phyloP scores from a whole-genome alignment of 1,140 invertebrate species.

The Ips nitidus region DNA sequence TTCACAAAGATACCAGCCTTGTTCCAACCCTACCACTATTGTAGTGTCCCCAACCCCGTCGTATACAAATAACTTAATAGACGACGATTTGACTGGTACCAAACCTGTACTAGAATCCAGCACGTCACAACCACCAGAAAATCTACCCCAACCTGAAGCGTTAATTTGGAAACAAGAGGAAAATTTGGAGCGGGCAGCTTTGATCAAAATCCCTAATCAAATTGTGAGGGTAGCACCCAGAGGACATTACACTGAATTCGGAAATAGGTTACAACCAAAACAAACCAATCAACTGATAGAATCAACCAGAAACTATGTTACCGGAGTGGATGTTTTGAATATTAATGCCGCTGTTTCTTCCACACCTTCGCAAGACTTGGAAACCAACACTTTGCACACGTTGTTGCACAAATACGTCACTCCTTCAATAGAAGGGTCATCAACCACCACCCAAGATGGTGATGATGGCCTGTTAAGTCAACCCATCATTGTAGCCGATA shows the following conservation, averaged over 20 bases:
- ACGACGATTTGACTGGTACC: too few species aligned
- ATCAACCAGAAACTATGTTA: conserved; percentile 58
- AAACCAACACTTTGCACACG: conserved; percentile 25
- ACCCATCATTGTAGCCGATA: conserved; percentile 53
- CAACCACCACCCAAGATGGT: conserved; percentile 1
- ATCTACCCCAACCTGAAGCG: conserved; percentile 14
- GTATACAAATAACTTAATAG: too few species aligned
- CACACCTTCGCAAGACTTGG: conserved; percentile 10
- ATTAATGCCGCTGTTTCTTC: conserved; percentile 56
- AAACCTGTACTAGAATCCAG: too few species aligned
- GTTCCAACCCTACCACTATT: too few species aligned
- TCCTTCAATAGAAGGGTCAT: conserved; percentile 17
- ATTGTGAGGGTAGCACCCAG: neutral
- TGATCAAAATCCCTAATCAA: conserved; percentile 16
- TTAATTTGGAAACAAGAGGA: neutral
- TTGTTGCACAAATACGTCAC: conserved; percentile 25
- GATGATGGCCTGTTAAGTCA: conserved; percentile 21
- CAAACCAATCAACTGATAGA: conserved; percentile 52
- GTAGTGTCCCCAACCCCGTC: too few species aligned
- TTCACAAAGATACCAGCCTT: too few species aligned
- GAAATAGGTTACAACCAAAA: conserved; percentile 4
- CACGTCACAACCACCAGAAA: too few species aligned
- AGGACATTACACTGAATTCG: conserved; percentile 12
- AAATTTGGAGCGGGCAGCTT: conserved; percentile 10
- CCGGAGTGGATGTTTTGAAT: conserved; percentile 58